Evolutionary conservation across 2,113 vertebrate species (phyloP), one percentile per base, ranked within the genome.

Genomic region (Lycocorax pyrrhopterus): DNA sequence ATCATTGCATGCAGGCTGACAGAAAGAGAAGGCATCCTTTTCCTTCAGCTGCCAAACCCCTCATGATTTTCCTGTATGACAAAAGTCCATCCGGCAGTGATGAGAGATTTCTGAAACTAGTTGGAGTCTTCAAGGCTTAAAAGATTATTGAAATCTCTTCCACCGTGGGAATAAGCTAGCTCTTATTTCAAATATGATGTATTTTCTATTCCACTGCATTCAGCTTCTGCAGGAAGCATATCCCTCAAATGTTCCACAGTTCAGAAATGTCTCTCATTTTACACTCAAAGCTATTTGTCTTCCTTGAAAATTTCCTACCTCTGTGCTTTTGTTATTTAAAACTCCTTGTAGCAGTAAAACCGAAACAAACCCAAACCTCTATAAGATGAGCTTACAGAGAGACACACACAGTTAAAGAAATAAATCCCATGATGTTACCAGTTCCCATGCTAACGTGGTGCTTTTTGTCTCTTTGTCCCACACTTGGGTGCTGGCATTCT

Each of bases 11-110:
- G 56, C 89, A 87, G 87, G 66, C 92, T 89, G 81, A 96, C 67
- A 89, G 87, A 89, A 93, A 94, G 58, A 95, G 74, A 86, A 93
- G 90, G 68, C 83, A 93, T 90, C 89, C 55, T 91, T 86, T 93
- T 91, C 87, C 89, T 87, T 84, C 29, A 76, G 90, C 79, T 92
- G 87, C 73, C 89, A 95, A 91, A 94, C 81, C 81, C 73, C 63
- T 94, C 66, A 71, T 51, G 64, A 88, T 81, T 92, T 93, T 94
- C 73, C 90, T 81, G 52, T 87, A 81, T 53, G 85, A 94, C 90
- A 93, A 64, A 88, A 92, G 83, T 56, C 76, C 63, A 89, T 66
- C 71, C 33, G 1, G 55, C 59, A 90, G 68, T 2, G 33, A 81
- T 39, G 92, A 96, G 79, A 94, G 68, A 84, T 78, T 90, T 89